Conservation (phyloP, 1,140 invertebrate species). For the Pseudomyrmex gracilis region DNA sequence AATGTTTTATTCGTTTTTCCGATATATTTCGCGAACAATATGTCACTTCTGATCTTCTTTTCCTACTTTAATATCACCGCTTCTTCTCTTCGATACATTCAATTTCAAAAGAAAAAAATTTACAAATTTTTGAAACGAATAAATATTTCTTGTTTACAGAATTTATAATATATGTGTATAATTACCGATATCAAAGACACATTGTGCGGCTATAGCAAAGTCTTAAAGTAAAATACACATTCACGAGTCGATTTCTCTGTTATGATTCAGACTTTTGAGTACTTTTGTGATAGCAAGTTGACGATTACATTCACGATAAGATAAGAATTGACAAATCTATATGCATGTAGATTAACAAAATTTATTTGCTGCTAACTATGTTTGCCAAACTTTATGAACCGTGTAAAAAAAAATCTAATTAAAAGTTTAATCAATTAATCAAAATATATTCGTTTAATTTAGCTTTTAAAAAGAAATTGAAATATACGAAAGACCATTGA, state of each 20-base stretch:
- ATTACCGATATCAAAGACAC: constrained; percentile 9
- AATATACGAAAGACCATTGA: no score
- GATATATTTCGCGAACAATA: not conserved
- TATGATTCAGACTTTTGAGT: constrained; percentile 28
- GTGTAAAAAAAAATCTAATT: not conserved
- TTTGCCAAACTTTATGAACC: not conserved
- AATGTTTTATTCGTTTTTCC: not conserved
- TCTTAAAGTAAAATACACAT: constrained; percentile 41
- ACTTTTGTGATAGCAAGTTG: constrained; percentile 60
- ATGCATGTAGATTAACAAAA: constrained; percentile 24
- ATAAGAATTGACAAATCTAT: constrained; percentile 63
- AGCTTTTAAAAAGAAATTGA: no score
- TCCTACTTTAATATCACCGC: not conserved
- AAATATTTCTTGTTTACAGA: constrained; percentile 1
- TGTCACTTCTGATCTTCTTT: not conserved
- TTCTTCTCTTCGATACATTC: constrained; percentile 1
- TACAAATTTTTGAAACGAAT: not conserved
- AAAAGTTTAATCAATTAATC: constrained; percentile 12
- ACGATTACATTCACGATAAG: constrained; percentile 71
- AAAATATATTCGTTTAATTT: not conserved
- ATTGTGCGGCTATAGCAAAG: not conserved
- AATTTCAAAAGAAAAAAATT: not conserved
- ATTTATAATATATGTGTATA: constrained; percentile 3
- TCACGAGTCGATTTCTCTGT: constrained; percentile 29
- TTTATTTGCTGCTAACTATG: not conserved